Percentiles rank a stretch among this genome's conserved stretches.
Evolutionary conservation across 2,797 vertebrate species (phyloP).

Genomic region (Potorous gilbertii): DNA sequence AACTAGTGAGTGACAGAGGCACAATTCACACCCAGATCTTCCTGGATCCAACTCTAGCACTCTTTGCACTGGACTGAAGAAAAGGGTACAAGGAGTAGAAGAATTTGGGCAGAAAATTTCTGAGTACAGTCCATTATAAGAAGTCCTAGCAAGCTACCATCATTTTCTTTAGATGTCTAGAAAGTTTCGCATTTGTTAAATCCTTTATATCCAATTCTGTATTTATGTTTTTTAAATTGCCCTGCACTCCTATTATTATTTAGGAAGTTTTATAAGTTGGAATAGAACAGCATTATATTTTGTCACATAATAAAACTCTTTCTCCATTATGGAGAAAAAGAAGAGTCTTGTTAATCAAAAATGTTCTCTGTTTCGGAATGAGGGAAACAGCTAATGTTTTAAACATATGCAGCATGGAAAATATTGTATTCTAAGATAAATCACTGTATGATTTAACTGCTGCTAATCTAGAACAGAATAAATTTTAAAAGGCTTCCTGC

Average conservation of each 20-base stretch:
- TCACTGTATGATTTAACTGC: conserved; percentile 58
- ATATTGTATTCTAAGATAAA: conserved; percentile 60
- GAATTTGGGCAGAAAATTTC: neutral
- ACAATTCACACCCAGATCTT: neutral
- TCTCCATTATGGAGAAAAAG: conserved; percentile 32
- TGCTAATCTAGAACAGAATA: conserved; percentile 62
- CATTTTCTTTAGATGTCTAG: conserved; percentile 1
- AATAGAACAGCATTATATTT: neutral
- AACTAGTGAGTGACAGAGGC: neutral
- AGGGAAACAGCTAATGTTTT: conserved; percentile 61
- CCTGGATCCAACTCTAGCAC: neutral
- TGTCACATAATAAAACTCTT: conserved; percentile 25
- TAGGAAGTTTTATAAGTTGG: neutral
- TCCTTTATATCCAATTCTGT: conserved; percentile 1
- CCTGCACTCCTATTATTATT: neutral
- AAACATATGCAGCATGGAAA: conserved; percentile 53
- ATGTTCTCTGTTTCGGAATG: conserved; percentile 57
- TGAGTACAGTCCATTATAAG: neutral
- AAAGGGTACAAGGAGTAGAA: neutral
- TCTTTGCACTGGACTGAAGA: neutral
- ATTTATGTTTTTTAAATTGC: neutral
- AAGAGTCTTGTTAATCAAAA: conserved; percentile 34
- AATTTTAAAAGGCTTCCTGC: conserved; percentile 53
- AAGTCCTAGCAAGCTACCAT: neutral
- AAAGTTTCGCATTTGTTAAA: neutral